A percentile compares a stretch with the other conserved stretches of the same genome.
Conservation (phyloP, 2,888 invertebrate genomes). For the Syrista parreyssii region DNA sequence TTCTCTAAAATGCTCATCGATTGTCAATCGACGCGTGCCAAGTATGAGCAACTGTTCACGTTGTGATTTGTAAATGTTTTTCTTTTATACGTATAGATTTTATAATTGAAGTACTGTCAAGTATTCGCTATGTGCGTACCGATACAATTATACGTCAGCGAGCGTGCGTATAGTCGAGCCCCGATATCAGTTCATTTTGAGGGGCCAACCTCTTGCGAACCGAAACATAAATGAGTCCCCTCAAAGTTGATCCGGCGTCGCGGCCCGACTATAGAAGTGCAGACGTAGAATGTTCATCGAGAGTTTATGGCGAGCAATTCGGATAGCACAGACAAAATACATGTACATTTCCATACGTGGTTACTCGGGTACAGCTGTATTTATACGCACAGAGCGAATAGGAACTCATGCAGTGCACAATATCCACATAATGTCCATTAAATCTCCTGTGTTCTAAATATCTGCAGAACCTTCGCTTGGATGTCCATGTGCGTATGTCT, state of each 20-base stretch:
- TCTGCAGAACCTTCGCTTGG: neutral
- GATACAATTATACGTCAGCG: constrained; percentile 11
- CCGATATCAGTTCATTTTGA: no score
- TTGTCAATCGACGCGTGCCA: constrained; percentile 5
- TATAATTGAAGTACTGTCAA: neutral
- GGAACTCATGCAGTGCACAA: neutral
- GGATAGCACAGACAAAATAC: neutral
- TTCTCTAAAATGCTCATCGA: constrained; percentile 11
- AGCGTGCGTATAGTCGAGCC: neutral
- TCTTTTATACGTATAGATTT: constrained; percentile 22
- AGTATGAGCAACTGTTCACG: neutral
- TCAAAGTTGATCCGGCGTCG: no score
- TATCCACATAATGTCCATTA: neutral
- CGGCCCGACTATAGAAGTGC: neutral
- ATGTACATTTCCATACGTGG: neutral
- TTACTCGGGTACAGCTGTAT: neutral
- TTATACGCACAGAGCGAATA: neutral
- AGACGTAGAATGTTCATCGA: no score
- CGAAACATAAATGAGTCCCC: no score
- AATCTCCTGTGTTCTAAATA: neutral
- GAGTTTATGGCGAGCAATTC: neutral
- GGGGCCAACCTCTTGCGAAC: no score
- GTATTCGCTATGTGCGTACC: constrained; percentile 11
- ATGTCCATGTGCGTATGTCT: neutral
- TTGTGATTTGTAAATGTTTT: constrained; percentile 7